Conservation (phyloP, 2,888 invertebrate genomes). For the Tolmerus cingulatus region DNA sequence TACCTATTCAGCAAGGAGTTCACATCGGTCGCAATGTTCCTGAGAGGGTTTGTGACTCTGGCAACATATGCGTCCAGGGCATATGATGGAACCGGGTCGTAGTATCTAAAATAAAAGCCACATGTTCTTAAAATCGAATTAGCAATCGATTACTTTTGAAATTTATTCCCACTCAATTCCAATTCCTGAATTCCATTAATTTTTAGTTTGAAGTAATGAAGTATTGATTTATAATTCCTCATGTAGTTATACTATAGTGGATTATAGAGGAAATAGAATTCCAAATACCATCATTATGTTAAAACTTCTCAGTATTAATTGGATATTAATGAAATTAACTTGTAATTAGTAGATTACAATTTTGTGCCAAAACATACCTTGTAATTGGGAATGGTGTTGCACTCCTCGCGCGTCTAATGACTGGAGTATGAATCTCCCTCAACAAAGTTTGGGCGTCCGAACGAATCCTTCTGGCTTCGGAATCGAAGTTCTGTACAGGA, state of each 20-base stretch:
- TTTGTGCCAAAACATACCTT: not conserved
- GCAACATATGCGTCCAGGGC: conserved; percentile 75
- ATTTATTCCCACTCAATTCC: not conserved
- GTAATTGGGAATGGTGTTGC: conserved; percentile 61
- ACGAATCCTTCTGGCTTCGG: conserved; percentile 82
- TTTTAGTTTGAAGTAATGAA: not conserved
- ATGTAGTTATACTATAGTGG: too few relatives aligned
- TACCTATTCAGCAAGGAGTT: conserved; percentile 71
- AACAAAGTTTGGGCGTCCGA: conserved; percentile 79
- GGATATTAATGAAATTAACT: not conserved
- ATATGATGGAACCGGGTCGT: conserved; percentile 62
- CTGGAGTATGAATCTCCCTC: conserved; percentile 77
- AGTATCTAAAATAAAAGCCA: conserved; percentile 64
- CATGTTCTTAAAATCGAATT: not conserved
- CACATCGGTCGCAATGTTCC: conserved; percentile 70
- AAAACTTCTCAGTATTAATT: not conserved
- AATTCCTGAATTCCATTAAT: not conserved
- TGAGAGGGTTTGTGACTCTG: conserved; percentile 72
- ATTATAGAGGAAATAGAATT: too few relatives aligned
- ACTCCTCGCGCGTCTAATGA: conserved; percentile 75
- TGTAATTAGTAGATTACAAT: not conserved
- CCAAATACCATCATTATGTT: not conserved
- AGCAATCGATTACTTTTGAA: not conserved
- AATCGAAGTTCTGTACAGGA: conserved; percentile 77
- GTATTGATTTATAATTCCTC: too few relatives aligned